Base-by-base conservation (phyloP, 2,113 vertebrate genomes). In the Vireo altiloquus region DNA sequence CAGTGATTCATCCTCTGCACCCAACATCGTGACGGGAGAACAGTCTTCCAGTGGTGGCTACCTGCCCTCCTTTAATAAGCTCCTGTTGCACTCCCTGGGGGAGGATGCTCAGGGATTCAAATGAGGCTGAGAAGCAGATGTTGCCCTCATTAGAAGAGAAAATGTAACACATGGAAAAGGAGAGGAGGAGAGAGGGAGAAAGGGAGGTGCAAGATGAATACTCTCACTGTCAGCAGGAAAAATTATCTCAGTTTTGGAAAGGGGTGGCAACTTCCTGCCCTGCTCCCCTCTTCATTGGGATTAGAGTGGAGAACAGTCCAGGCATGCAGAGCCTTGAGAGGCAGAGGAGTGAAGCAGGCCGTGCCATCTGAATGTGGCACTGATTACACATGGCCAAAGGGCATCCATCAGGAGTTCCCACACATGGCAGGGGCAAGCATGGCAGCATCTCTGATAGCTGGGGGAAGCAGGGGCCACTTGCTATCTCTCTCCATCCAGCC, bases 101-200 rank as follows among this genome's bases (percentile, higher is more conserved):
- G 83, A 90, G 16, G 59, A 68, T 66, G 72, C 56, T 78, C 65
- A 77, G 53, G 47, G 75, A 66, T 92, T 89, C 52, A 53, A 74
- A 82, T 2, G 25, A 89, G 42, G 24, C 49, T 71, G 83, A 80
- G 83, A 93, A 96, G 80, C 75, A 95, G 86, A 74, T 86, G 86
- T 87, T 95, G 92, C 61, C 86, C 88, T 96, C 92, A 77, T 95
- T 95, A 92, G 56, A 85, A 91, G 21, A 49, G 57, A 90, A 94
- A 94, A 94, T 40, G 20, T 77, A 77, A 52, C 37, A 49, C 27
- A 20, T 2, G 70, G 49, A 52, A 68, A 49, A 84, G 54, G 10
- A 53, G 39, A 83, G 42, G 19, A 71, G 54, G 69, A 82, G 66
- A 63, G 49, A 68, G 13, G 37, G 28, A 23, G 52, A 53, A 77